Conservation (phyloP, 2,888 invertebrate species). For the Amiota communis region DNA sequence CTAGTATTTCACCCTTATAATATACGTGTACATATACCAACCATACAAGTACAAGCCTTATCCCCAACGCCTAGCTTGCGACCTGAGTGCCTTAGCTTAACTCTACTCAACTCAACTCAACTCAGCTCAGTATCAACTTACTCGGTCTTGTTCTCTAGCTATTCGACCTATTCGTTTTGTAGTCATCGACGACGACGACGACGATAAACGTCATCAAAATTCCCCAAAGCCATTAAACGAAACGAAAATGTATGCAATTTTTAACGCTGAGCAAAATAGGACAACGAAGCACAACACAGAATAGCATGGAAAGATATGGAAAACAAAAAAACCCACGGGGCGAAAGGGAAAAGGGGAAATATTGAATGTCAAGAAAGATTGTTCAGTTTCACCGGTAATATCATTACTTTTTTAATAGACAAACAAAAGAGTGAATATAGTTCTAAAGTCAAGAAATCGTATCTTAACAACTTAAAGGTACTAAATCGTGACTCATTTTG, state of each 20-base stretch:
- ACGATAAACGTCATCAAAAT: slow-evolving; percentile 64
- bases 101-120: slow-evolving; percentile 31
- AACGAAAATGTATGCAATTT: slow-evolving; percentile 64
- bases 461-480: no score
- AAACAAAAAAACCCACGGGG: not conserved
- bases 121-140: no score
- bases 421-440: not conserved
- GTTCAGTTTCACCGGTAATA: no score
- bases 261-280: slow-evolving; percentile 36
- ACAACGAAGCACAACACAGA: not conserved
- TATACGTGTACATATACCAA: no score
- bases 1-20: slow-evolving; percentile 35
- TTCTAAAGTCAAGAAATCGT: no score
- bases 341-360: not conserved
- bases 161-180: no score
- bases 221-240: slow-evolving; percentile 65
- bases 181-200: slow-evolving; percentile 25
- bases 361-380: slow-evolving; percentile 12
- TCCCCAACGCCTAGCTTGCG: no score
- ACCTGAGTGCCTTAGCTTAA: no score
- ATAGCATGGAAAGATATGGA: not conserved
- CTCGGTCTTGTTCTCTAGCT: no score
- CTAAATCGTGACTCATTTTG: no score
- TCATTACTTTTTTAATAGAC: no score
- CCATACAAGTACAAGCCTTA: no score